These are phyloP conservation scores for Malacoraja senta DNA, from an alignment of 2,797 vertebrate genomes.

Conservation along the genomic window DNA sequence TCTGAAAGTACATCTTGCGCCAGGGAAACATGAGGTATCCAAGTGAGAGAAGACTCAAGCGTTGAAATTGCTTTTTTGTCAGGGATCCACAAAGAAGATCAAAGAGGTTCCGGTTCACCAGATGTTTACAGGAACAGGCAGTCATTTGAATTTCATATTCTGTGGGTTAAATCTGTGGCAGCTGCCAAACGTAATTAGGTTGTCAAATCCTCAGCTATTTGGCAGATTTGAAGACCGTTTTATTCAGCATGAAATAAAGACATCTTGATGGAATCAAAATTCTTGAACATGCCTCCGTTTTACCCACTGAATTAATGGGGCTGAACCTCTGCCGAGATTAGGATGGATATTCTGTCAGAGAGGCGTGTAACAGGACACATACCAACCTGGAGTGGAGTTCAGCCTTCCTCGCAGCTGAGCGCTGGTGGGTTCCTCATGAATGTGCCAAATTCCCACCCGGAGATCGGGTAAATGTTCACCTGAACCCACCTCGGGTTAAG, in stretches of 20 bases:
- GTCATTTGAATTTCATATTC: background rate
- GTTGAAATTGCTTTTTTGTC: background rate
- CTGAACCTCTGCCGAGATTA: too few relatives aligned
- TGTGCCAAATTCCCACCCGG: too few relatives aligned
- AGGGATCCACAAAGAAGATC: background rate
- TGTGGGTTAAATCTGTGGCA: background rate
- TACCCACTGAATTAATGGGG: background rate
- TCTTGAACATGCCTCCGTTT: background rate
- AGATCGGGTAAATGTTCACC: too few relatives aligned
- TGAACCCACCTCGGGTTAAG: too few relatives aligned
- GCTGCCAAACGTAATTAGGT: background rate
- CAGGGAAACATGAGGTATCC: background rate
- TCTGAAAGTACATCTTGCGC: background rate
- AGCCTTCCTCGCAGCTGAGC: too few relatives aligned
- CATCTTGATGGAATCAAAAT: background rate
- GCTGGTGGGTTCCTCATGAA: too few relatives aligned
- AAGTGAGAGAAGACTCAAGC: background rate
- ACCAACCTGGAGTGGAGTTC: too few relatives aligned
- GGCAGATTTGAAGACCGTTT: background rate
- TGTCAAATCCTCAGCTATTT: background rate
- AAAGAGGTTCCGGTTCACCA: background rate
- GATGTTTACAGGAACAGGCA: background rate
- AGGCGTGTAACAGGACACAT: too few relatives aligned
- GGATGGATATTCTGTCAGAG: too few relatives aligned
- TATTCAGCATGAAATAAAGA: background rate